Conservation (phyloP, 2,113 vertebrate genomes). For the Chaenogobius annularis region DNA sequence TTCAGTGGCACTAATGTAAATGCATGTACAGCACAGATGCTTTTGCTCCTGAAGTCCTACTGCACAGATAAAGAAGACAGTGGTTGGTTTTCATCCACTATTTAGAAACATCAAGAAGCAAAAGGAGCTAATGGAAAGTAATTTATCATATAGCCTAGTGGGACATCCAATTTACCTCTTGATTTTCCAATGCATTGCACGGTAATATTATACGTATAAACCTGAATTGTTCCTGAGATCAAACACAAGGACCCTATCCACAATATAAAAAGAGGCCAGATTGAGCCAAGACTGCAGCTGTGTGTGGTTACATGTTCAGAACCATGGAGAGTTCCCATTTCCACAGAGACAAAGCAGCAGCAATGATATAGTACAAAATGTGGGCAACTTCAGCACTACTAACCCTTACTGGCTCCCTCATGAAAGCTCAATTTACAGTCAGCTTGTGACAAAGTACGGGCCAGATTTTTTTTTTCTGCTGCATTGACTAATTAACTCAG, state of each 20-base stretch:
- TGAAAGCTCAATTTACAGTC: constrained; percentile 22
- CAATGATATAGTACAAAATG: constrained; percentile 6
- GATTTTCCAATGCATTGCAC: neutral
- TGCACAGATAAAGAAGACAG: neutral
- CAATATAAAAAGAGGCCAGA: constrained; percentile 6
- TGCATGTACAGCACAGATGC: constrained; percentile 30
- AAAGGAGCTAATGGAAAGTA: constrained; percentile 2
- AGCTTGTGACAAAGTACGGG: constrained; percentile 33
- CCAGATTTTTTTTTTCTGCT: constrained; percentile 31
- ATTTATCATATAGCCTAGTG: neutral
- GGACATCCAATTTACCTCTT: neutral
- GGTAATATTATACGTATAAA: neutral
- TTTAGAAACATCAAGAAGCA: constrained; percentile 4
- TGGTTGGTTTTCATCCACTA: constrained; percentile 1
- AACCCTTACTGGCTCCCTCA: constrained; percentile 20
- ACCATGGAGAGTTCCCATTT: constrained; percentile 63
- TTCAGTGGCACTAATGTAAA: constrained; percentile 62
- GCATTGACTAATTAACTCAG: constrained; percentile 53
- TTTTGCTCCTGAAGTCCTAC: constrained; percentile 17
- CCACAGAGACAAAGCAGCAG: constrained; percentile 17
- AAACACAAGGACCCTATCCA: neutral
- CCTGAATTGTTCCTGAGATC: neutral
- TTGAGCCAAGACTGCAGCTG: constrained; percentile 16
- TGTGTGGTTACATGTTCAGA: constrained; percentile 36
- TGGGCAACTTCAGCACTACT: constrained; percentile 9